Conservation (phyloP, 2,888 invertebrate species). For the Drosophila nr. perissopoda region DNA sequence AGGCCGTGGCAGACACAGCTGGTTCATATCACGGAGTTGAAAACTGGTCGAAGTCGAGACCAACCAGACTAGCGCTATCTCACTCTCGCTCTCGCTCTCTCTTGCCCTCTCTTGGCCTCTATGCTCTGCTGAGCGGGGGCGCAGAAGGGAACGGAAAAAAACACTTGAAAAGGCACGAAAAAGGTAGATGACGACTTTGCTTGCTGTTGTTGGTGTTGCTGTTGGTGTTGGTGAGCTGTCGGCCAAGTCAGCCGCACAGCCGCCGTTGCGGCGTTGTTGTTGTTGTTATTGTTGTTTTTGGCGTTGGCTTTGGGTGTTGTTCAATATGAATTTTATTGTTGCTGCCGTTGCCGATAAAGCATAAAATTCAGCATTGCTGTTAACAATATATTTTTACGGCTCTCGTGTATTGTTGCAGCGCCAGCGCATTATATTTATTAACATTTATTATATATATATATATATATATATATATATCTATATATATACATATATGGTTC, state of each 20-base stretch:
- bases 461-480: background rate
- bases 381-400: slow-evolving; percentile 44
- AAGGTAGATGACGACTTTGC: slow-evolving; percentile 64
- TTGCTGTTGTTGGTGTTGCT: slow-evolving; percentile 42
- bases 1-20: slow-evolving; percentile 67
- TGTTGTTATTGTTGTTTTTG: slow-evolving; percentile 27
- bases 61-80: slow-evolving; percentile 43
- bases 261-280: slow-evolving; percentile 38
- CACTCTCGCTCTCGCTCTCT: slow-evolving; percentile 26
- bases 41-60: slow-evolving; percentile 45
- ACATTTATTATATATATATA: slow-evolving; percentile 18
- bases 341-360: slow-evolving; percentile 72
- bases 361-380: slow-evolving; percentile 63
- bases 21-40: slow-evolving; percentile 64
- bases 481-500: background rate
- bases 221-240: slow-evolving; percentile 56
- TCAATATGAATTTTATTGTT: slow-evolving; percentile 71
- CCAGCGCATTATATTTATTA: slow-evolving; percentile 51
- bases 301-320: slow-evolving; percentile 69
- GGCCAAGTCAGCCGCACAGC: slow-evolving; percentile 73
- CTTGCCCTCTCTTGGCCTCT: slow-evolving; percentile 28
- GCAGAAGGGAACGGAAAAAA: slow-evolving; percentile 42
- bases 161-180: slow-evolving; percentile 74
- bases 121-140: slow-evolving; percentile 46
- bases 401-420: slow-evolving; percentile 54